Base-by-base conservation (phyloP, 2,888 invertebrate genomes). In the Apoda limacodes region DNA sequence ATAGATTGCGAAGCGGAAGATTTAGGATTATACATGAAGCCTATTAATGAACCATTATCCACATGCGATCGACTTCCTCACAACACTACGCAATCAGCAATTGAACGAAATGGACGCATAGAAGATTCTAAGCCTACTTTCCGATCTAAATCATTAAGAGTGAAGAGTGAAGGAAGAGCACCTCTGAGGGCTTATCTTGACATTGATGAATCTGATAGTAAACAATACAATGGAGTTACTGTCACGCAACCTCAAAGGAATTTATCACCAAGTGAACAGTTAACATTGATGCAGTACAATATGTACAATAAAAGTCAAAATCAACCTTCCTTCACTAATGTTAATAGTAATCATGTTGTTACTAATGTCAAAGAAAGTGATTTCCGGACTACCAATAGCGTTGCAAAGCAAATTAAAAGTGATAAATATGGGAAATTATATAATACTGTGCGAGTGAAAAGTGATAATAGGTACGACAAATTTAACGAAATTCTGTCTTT, bases 161-260 rank as follows among this genome's bases (percentile, higher is more conserved):
- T 82, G 22, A 81, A 80, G 60, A 81, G 76, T 51, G 81, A 81
- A 64, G 75, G 75, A 39, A 64, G 80, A 54, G 62, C 67, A 20
- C 78, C 80, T 30, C 62, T 80, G 37, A 60, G 68, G 42, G 55
- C 67, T 38, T 80, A 76, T 53, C 62, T 80, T 21, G 70, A 78
- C 26, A 55, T 55, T 2, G 50, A 57, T 33, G 60, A 66, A 42
- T 52, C 64, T 32, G 63, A 65, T 31, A 59, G 44, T 34, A 56
- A 59, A 35, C 48, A 52, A 21, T 61, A 66, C 45, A 69, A 71
- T 59, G 64, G 59, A 46, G 81, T 82, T 42, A 82, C 82, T 42
- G 68, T 82, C 46, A 82, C 80, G 37, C 82, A 82, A 62, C 82
- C 82, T 40, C 80, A 78, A 61, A 66, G 82, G 55, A 80, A 78